Conservation (phyloP, 1,140 invertebrate species). For the Ladona fulva region DNA sequence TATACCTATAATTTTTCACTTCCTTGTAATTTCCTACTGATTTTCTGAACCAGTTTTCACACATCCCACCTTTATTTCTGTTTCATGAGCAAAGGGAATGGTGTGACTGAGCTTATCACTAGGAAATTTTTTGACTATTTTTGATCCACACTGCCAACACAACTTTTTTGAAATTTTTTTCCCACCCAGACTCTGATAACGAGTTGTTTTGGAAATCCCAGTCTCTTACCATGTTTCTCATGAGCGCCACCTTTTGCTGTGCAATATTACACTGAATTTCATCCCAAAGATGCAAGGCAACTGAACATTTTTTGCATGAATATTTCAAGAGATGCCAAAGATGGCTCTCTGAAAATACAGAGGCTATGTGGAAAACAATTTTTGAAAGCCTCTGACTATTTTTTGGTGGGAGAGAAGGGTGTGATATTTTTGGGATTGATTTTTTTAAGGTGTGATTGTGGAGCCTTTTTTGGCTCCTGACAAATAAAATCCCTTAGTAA, state of each 20-base stretch:
- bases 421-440: not conserved
- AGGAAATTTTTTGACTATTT: not conserved
- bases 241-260: not conserved
- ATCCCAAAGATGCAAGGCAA: constrained; percentile 1
- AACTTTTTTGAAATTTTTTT: not conserved
- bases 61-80: not conserved
- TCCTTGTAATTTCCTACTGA: not conserved
- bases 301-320: not conserved
- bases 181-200: not conserved
- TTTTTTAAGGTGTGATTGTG: not conserved
- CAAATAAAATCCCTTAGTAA: not conserved
- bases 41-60: too few species aligned
- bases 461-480: constrained; percentile 5
- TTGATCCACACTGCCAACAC: not conserved
- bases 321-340: not conserved
- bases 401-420: constrained; percentile 2
- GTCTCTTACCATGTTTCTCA: not conserved
- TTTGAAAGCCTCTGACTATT: not conserved
- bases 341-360: not conserved
- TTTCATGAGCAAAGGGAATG: not conserved
- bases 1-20: not conserved
- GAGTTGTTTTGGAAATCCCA: not conserved
- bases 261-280: not conserved
- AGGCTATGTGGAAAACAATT: not conserved
- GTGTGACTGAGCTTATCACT: not conserved